Base-by-base conservation (phyloP, 1,140 invertebrate species). In the Bombus confusus region DNA sequence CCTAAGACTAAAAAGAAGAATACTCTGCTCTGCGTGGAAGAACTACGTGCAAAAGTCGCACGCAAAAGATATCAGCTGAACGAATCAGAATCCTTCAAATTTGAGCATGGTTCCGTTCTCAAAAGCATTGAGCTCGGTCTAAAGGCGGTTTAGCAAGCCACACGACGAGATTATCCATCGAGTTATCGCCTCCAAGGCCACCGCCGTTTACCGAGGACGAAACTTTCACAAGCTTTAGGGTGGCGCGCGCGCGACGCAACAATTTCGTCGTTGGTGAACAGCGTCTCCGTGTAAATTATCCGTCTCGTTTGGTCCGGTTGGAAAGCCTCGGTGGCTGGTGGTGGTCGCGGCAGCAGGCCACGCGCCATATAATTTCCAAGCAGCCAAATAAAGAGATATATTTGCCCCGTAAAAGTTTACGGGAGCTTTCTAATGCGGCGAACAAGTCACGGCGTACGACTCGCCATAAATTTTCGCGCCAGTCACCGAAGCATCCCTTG, bases 291-390 rank as follows among this genome's bases (percentile, higher is more conserved):
- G 59, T 78, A 85, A 81, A 85, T 88, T 82, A 85, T 82, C 68
- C 72, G 15, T 39, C 25, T 80, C n/a, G 83, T 81, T 79, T 72
- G 52, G 59, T 69, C 77, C 41, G 34, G 57, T 41, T 0, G 31
- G 41, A 18, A 0, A 25, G 15, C 43, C 28, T 47, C 47, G 62
- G 62, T 73, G 72, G 18, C 25, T n/a, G 10, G 8, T 5, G 62
- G 74, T 28, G 68, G 69, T 22, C 52, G 28, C 69, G 37, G 68
- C 59, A 78, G 68, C 79, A 57, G 72, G 88, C 88, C 89, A 91
- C 89, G 87, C 78, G 89, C 89, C 90, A 87, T 80, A 84, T 84
- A 90, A 88, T 88, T 90, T 77, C 59, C 72, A 66, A 74, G 59
- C 74, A 69, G 62, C 47, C 72, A 85, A 81, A 80, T 79, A 80